These are phyloP conservation scores for Metalampra italica DNA, from an alignment of 2,888 invertebrate genomes.

Conservation along the genomic window DNA sequence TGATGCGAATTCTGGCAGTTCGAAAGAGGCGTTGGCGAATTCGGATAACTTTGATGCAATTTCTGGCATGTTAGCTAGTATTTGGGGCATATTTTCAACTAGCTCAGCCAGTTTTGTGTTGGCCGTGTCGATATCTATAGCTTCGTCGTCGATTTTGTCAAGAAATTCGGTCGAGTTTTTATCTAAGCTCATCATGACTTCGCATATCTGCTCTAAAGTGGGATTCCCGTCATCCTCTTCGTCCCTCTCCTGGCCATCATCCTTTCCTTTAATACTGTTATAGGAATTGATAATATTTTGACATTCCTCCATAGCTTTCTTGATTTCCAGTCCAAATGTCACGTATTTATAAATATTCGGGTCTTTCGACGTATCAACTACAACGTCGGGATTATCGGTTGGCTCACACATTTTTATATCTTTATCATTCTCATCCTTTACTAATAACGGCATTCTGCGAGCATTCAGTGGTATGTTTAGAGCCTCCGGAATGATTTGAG, in stretches of 20 bases:
- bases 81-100: conserved; percentile 67
- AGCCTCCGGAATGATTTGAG: conserved; percentile 35
- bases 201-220: conserved; percentile 62
- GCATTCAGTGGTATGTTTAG: conserved; percentile 38
- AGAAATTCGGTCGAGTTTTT: conserved; percentile 59
- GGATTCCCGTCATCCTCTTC: conserved; percentile 35
- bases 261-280: conserved; percentile 45
- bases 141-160: conserved; percentile 49
- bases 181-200: conserved; percentile 64
- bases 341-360: conserved; percentile 60
- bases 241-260: conserved; percentile 33
- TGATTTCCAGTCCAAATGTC: conserved; percentile 63
- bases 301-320: conserved; percentile 71
- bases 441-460: conserved; percentile 33
- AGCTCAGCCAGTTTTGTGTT: conserved; percentile 57
- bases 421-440: conserved; percentile 30
- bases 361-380: conserved; percentile 33
- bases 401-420: conserved; percentile 19
- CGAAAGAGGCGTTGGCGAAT: conserved; percentile 58
- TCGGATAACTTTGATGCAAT: conserved; percentile 59
- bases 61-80: conserved; percentile 67
- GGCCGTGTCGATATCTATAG: conserved; percentile 39
- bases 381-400: conserved; percentile 14
- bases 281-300: conserved; percentile 69
- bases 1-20: conserved; percentile 63